Conservation (phyloP, 2,113 vertebrate species). For the Melospiza melodia region DNA sequence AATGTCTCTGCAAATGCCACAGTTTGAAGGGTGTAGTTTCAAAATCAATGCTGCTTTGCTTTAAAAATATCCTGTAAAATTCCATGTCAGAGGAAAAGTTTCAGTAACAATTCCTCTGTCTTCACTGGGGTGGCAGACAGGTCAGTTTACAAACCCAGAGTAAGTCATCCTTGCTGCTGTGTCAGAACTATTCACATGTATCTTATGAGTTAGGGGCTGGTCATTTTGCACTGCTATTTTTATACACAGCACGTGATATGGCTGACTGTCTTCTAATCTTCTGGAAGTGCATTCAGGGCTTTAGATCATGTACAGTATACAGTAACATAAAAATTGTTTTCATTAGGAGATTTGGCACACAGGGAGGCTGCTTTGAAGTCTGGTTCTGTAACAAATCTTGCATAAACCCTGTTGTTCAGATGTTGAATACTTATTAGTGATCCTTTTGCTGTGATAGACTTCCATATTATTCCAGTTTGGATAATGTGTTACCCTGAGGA, state of each 20-base stretch:
- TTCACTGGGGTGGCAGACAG: neutral
- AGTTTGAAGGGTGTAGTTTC: neutral
- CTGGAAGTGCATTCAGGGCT: neutral
- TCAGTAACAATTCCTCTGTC: neutral
- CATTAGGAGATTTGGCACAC: constrained; percentile 9
- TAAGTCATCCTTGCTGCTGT: neutral
- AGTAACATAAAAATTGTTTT: constrained; percentile 8
- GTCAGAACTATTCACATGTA: neutral
- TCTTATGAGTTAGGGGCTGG: neutral
- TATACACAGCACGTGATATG: neutral
- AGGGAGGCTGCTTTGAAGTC: constrained; percentile 22
- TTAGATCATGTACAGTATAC: neutral
- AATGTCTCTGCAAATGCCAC: neutral
- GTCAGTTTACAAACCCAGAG: neutral
- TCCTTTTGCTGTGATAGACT: neutral
- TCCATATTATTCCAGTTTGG: neutral
- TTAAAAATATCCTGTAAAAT: neutral
- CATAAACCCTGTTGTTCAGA: neutral
- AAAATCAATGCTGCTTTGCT: neutral
- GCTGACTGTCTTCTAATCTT: neutral
- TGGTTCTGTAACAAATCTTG: neutral
- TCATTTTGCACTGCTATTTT: neutral
- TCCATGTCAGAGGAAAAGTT: neutral
- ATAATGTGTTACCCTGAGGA: neutral
- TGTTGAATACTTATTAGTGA: neutral